Base-by-base conservation (phyloP, 2,888 invertebrate genomes). In the Sialis lutaria region DNA sequence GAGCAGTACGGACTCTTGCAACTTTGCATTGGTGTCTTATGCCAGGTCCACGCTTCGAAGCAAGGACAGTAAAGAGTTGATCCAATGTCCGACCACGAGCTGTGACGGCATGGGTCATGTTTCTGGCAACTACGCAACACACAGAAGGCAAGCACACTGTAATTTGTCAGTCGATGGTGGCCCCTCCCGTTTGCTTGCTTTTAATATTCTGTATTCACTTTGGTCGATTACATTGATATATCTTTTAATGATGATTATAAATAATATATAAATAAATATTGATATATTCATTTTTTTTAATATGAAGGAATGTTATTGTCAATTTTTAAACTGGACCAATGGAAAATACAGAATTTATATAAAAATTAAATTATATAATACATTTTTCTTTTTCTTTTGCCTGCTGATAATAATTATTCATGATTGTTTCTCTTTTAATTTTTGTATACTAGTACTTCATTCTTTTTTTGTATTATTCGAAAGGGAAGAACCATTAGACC, bases 21-120 rank as follows among this genome's bases (percentile, higher is more conserved):
- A 22, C 22, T 22, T 22, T 22, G 22, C 22, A 22, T 22, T 22
- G 22, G 33, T 42, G 9, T 31, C 30, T 33, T 47, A 42, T 22
- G 34, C 42, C 10, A 33, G 42, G 42, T n/a, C 31, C 22, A 10
- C 42, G n/a, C 62, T 64, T 65, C 73, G 78, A 64, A 70, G 75
- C 60, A 74, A 78, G 62, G 79, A 79, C 63, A 73, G 74, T 62
- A 77, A 77, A 70, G 82, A 81, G 70, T 74, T 82, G 64, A 74
- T 84, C 65, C 82, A 82, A 69, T 86, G 86, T 64, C 86, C 85
- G 53, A 83, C 83, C 57, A 70, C 72, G 62, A 72, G 72, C 71
- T 88, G 87, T 73, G 86, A 87, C 72, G 87, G 87, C 58, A 78
- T 82, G 68, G 88, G 88, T 61, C 88, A 89, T 73, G 74, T 86